phyloP scores from a whole-genome alignment of 2,113 vertebrate genomes.

The Deroptyus accipitrinus region DNA sequence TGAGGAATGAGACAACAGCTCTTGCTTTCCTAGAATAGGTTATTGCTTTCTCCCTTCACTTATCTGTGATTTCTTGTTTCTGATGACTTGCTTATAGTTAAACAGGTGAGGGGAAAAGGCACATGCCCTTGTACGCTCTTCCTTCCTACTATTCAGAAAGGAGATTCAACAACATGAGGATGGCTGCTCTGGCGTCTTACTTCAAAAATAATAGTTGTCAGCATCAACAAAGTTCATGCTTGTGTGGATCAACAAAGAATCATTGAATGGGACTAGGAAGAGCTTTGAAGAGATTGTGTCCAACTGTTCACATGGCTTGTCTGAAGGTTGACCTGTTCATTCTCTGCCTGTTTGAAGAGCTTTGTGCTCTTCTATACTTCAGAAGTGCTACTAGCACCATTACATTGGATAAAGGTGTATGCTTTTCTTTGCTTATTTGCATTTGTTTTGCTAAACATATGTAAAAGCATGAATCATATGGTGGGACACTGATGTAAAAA shows the following conservation, averaged over 20 bases:
- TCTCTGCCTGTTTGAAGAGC: neutral
- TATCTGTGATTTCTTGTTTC: neutral
- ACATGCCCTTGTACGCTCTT: neutral
- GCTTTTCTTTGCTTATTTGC: neutral
- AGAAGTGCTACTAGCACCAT: neutral
- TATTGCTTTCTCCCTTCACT: neutral
- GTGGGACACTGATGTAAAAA: neutral
- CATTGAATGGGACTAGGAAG: neutral
- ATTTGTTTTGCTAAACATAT: constrained; percentile 22
- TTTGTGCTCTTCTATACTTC: neutral
- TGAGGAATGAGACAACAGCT: neutral
- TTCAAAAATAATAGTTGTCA: neutral
- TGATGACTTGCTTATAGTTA: neutral
- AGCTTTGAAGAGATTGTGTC: neutral
- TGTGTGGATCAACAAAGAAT: neutral
- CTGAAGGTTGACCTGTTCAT: neutral
- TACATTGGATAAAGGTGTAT: neutral
- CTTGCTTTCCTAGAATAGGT: neutral
- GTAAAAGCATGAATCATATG: constrained; percentile 4
- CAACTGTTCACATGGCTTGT: neutral
- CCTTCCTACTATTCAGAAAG: neutral
- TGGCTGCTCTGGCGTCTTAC: neutral
- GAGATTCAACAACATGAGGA: neutral
- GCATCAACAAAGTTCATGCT: neutral
- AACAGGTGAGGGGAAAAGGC: neutral